Base-by-base conservation (phyloP, 2,888 invertebrate genomes). In the Nowickia ferox region DNA sequence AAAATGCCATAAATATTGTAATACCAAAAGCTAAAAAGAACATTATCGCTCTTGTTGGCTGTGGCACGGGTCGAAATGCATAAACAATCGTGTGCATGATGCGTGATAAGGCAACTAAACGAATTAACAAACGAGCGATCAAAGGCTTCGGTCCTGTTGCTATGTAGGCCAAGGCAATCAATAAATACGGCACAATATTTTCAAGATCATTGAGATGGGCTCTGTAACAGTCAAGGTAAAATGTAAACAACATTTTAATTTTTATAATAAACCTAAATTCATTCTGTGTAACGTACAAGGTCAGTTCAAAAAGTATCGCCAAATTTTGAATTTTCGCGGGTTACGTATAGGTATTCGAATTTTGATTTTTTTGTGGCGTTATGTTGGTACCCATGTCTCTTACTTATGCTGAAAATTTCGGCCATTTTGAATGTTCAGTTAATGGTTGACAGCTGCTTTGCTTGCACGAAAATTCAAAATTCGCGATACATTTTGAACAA, bases 181-280 rank as follows among this genome's bases (percentile, higher is more conserved):
- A 87, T 57, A 95, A 90, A 90, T 95, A 96, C 1, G 94, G 93
- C 6, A 94, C 91, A 80, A 96, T 95, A 91, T 95, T 96, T 91
- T 96, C 96, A 89, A 96, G 88, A 90, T 96, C 96, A 89, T 96
- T 96, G 88, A 94, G 93, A 90, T 96, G 95, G 13, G 95, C 95
- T 86, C 96, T 95, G 92, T 38, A 93, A 82, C 86, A 11, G 17
- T 19, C 72, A 38, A 57, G 44, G 38, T 61, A 55, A 42, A 2
- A 57, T 61, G 13, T 69, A 44, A 69, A 61, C 30, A 8, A 0
- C 17, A 61, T 17, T 19, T 9, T n/a, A 17, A 2, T 44, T 22
- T 53, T 5, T 42, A 9, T n/a, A 42, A 51, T 42, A 19, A 1
- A 46, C 30, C 1, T 22, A 22, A 1, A 4, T 30, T 30, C 30